Base-by-base conservation (phyloP, 1,140 invertebrate species). In the Venustaconcha ellipsiformis region DNA sequence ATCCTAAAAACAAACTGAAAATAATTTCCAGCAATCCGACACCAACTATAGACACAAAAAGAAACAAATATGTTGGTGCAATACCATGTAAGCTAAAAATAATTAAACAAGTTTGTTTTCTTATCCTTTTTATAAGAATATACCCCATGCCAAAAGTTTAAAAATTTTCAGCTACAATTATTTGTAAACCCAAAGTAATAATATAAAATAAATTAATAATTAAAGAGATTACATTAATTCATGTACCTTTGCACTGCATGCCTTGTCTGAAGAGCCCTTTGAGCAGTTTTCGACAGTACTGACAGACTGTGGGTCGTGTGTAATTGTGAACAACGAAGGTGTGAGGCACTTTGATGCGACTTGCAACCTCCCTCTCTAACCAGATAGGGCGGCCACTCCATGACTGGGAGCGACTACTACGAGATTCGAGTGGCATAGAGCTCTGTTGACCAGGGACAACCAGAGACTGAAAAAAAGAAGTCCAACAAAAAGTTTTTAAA, bases 221-320 rank as follows among this genome's bases (percentile, higher is more conserved):
- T 48, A 48, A 48, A 48, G 37, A 48, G 6, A 48, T 8, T 5
- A 48, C 6, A 23, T 1, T 58, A 37, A 62, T 58, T 64, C 11
- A 15, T 68, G 67, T 72, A 92, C 92, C 92, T 91, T 97, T 96
- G 90, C 98, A 99, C 89, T 99, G 98, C 72, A 98, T 90, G 63
- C 98, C 96, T 91, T 99, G 98, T 87, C 98, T 95, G 90, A 99
- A 98, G 65, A 99, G 92, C 2, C 98, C 98, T 84, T 96, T 95
- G 30, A 99, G 92, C 80, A 99, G 92, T 90, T 97, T 97, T 89
- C 97, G 97, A 92, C 98, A 99, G 87, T 94, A 93, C 83, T 97
- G 95, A 89, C 98, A 99, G 17, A 99, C 94, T 1, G 98, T 99
- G 23, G 97, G 98, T 60, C 96, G 92, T 23, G 95, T 98, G 90